Base-by-base conservation (phyloP, 2,113 vertebrate genomes). In the Morone chrysops region DNA sequence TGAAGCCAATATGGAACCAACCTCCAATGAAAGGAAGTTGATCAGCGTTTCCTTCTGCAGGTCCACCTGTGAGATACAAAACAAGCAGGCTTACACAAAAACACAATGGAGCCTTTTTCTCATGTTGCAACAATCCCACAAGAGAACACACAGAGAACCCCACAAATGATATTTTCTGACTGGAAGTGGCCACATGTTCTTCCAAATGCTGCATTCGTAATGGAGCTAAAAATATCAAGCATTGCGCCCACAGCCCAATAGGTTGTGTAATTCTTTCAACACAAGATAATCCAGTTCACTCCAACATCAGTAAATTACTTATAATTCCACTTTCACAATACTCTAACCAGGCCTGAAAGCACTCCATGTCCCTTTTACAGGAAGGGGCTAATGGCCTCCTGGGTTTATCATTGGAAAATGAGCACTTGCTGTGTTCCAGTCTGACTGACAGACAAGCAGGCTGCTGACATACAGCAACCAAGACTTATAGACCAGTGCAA, bases 1-100 rank as follows among this genome's bases (percentile, higher is more conserved):
- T 90, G 81, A 91, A 85, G 56, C 57, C 61, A 50, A 43, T 36
- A 56, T 22, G 59, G 65, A 79, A 93, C 97, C 83, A 90, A 99
- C 98, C 97, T 99, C 97, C 87, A 99, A 89, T 22, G 96, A 96
- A 88, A 99, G 94, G 94, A 99, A 98, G 93, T 97, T 96, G 93
- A 97, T 92, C 93, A 99, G 91, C 0, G 96, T 97, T 96, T 98
- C 97, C 96, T 97, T 99, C 82, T 96, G 95, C 75, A 99, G 93
- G 94, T 99, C 97, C 83, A 99, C 97, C 98, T 99, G 93, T 2
- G 67, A 73, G 65, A 87, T 41, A 74, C 41, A 81, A 78, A 66
- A 82, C 48, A 80, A 72, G 62, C 66, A 31, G 0, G 0, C 25
- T 75, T 67, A 62, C 16, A 69, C 57, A 63, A 83, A 50, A 70